Evolutionary conservation across 1,140 invertebrate species (phyloP).

Genomic region (Pinna nobilis): DNA sequence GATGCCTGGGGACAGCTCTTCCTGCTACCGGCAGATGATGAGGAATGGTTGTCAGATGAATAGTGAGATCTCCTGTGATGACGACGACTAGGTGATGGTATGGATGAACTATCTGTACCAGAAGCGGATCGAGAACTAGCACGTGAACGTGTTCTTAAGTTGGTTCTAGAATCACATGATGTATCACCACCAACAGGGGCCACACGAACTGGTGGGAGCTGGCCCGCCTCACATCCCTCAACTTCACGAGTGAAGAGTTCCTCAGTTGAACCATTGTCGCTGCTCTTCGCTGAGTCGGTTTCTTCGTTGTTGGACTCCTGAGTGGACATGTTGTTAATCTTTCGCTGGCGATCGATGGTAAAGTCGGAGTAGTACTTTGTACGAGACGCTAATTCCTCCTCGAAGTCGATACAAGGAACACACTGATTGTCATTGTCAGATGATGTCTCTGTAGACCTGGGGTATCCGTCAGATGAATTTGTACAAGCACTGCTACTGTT

Average conservation of each 20-base stretch:
- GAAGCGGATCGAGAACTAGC: constrained; percentile 19
- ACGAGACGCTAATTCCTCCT: constrained; percentile 64
- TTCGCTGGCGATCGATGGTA: constrained; percentile 62
- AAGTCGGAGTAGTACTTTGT: constrained; percentile 65
- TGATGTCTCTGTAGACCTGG: constrained; percentile 50
- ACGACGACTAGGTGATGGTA: constrained; percentile 6
- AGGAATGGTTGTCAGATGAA: constrained; percentile 21
- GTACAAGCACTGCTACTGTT: constrained; percentile 36
- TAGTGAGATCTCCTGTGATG: constrained; percentile 19
- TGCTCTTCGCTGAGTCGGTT: constrained; percentile 14
- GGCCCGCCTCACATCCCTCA: constrained; percentile 47
- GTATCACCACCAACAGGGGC: constrained; percentile 15
- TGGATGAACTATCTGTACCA: constrained; percentile 23
- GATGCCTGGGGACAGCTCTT: constrained; percentile 46
- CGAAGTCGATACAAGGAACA: constrained; percentile 57
- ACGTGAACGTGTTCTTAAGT: background rate
- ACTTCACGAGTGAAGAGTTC: constrained; percentile 53
- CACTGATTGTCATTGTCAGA: constrained; percentile 55
- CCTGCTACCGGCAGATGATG: constrained; percentile 35
- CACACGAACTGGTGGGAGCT: constrained; percentile 24
- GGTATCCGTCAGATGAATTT: constrained; percentile 53
- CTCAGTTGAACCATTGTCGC: constrained; percentile 32
- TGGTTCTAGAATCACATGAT: constrained; percentile 5
- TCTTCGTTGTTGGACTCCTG: constrained; percentile 24
- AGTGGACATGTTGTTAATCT: constrained; percentile 55